phyloP scores from a whole-genome alignment of 2,113 vertebrate species.

The Motacilla alba region DNA sequence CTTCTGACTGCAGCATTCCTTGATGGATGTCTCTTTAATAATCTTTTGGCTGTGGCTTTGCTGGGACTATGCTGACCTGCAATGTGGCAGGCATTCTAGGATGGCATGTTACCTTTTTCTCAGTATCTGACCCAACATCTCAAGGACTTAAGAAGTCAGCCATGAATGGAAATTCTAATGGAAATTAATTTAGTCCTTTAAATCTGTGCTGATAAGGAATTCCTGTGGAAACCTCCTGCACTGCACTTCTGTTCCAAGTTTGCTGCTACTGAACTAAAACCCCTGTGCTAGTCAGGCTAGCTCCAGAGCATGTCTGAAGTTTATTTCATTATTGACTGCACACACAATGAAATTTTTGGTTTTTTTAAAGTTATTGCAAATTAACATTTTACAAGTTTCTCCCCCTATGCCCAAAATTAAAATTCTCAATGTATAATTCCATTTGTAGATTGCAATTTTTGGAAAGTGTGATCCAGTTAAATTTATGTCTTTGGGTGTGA shows the following conservation, averaged over 20 bases:
- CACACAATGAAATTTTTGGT: background rate
- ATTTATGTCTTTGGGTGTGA: background rate
- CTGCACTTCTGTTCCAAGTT: background rate
- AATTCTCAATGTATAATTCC: background rate
- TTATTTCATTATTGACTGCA: background rate
- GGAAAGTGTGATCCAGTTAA: background rate
- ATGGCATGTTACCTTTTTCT: background rate
- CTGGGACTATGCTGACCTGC: background rate
- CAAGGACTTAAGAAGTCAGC: background rate
- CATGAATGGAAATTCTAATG: background rate
- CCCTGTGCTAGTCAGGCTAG: background rate
- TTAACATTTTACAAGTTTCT: background rate
- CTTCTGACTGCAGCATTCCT: background rate
- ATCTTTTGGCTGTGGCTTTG: background rate
- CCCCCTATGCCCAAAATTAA: fast-evolving
- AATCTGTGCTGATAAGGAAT: background rate
- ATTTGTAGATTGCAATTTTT: background rate
- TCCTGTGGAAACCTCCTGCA: background rate
- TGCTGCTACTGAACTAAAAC: background rate
- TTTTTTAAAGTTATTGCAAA: background rate
- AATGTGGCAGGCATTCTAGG: background rate
- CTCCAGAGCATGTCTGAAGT: background rate
- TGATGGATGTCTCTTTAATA: background rate
- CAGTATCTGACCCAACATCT: background rate
- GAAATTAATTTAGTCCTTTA: background rate